A percentile compares a stretch with the other conserved stretches of the same genome.
These are phyloP conservation scores for Cataglyphis albicans DNA, from an alignment of 2,888 invertebrate genomes.

Conservation along the genomic window DNA sequence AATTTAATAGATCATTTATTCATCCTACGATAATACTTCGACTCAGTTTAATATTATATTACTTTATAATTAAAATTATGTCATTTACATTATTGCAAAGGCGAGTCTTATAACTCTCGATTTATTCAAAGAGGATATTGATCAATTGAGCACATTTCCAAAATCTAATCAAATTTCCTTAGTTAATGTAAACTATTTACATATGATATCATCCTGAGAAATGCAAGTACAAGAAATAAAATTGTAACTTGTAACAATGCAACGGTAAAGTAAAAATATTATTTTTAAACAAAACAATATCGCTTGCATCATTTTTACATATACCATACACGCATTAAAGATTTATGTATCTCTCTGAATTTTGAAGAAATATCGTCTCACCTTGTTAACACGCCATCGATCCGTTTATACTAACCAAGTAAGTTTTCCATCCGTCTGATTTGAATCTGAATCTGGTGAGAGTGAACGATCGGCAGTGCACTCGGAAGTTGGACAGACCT, in stretches of 20 bases:
- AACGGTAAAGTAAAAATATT: neutral
- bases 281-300: neutral
- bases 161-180: neutral
- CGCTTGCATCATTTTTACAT: neutral
- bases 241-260: neutral
- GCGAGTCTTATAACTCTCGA: neutral
- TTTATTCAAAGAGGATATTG: neutral
- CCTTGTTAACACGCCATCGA: slow-evolving; percentile 27
- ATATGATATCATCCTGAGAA: neutral
- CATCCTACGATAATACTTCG: neutral
- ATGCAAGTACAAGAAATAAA: neutral
- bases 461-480: slow-evolving; percentile 1
- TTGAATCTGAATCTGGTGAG: neutral
- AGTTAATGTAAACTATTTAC: neutral
- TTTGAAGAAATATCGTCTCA: neutral
- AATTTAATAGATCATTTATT: neutral
- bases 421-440: slow-evolving; percentile 1
- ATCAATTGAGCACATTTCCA: neutral
- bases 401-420: neutral
- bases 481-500: slow-evolving; percentile 45
- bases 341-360: neutral
- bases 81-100: slow-evolving; percentile 12
- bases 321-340: too few species aligned
- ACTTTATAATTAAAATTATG: slow-evolving; percentile 4
- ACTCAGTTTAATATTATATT: neutral